Conservation (phyloP, 1,140 invertebrate genomes). For the Campodea augens region DNA sequence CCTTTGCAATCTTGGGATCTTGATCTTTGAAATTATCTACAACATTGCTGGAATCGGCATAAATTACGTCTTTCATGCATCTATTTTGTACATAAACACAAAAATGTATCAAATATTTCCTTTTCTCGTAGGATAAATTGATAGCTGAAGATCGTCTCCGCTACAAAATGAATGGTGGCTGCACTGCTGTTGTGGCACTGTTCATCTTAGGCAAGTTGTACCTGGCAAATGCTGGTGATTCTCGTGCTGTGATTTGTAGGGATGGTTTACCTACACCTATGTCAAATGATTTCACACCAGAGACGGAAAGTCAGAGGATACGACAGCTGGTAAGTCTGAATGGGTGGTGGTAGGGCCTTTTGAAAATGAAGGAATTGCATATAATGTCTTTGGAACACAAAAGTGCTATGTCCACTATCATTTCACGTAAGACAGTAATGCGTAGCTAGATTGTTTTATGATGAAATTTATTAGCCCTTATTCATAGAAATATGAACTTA, state of each 20-base stretch:
- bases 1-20: no score
- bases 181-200: constrained; percentile 57
- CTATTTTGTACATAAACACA: neutral
- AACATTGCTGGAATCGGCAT: no score
- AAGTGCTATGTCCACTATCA: neutral
- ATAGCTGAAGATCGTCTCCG: constrained; percentile 38
- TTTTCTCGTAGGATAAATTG: constrained; percentile 46
- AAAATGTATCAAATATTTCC: neutral
- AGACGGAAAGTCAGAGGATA: constrained; percentile 42
- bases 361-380: neutral
- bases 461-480: neutral
- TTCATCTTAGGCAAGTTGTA: constrained; percentile 65
- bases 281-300: constrained; percentile 52
- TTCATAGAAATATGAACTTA: no score
- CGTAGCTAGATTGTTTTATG: neutral
- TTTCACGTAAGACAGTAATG: neutral
- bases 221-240: constrained; percentile 74
- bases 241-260: constrained; percentile 44
- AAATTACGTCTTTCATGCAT: neutral
- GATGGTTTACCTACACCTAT: constrained; percentile 29
- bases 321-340: constrained; percentile 32
- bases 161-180: constrained; percentile 47
- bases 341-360: constrained; percentile 4
- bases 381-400: no score
- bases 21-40: no score